phyloP scores from a whole-genome alignment of 2,888 invertebrate species.

The Escarpia spicata region DNA sequence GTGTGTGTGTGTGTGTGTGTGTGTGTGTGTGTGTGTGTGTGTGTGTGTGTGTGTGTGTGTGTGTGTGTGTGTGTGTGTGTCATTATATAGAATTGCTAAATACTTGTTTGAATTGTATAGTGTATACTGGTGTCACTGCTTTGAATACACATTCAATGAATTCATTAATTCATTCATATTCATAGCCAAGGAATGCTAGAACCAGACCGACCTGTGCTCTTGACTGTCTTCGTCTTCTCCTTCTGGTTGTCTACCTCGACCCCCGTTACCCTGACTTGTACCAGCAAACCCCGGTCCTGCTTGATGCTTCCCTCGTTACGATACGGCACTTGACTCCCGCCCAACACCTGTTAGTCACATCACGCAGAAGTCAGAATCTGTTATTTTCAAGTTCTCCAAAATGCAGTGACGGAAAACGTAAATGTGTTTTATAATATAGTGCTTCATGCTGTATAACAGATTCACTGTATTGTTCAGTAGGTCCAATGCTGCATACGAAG shows the following conservation, averaged over 20 bases:
- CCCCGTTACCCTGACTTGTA: slow-evolving; percentile 67
- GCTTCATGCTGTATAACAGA: neutral
- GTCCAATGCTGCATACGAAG: neutral
- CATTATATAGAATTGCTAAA: neutral
- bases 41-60: too few species aligned
- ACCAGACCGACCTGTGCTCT: slow-evolving; percentile 68
- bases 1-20: neutral
- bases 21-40: too few species aligned
- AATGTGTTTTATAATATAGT: neutral
- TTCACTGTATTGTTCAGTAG: neutral
- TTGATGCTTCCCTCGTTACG: slow-evolving; percentile 64
- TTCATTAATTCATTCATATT: neutral
- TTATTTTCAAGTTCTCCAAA: neutral
- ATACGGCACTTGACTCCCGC: slow-evolving; percentile 72
- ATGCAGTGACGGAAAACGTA: neutral
- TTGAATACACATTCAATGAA: too few species aligned
- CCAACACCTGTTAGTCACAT: slow-evolving; percentile 66
- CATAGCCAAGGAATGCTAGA: neutral
- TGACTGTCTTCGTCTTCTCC: slow-evolving; percentile 67
- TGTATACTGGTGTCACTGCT: too few species aligned
- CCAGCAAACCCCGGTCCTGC: slow-evolving; percentile 71
- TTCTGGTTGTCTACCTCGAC: slow-evolving; percentile 66
- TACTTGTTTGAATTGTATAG: too few species aligned
- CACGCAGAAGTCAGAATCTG: neutral
- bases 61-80: too few species aligned